phyloP scores from a whole-genome alignment of 2,888 invertebrate species.

The Vanessa cardui region DNA sequence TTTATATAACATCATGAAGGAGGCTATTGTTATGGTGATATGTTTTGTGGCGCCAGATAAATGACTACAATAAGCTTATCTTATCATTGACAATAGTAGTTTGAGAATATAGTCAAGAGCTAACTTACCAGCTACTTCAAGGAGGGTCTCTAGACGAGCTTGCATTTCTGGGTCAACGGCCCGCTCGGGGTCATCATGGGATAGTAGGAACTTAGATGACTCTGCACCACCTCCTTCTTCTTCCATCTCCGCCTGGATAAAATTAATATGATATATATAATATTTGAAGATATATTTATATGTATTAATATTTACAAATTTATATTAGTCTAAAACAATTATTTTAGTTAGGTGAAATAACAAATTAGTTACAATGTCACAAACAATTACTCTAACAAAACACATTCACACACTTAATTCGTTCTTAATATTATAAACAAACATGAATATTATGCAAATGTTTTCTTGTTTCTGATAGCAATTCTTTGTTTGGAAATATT shows the following conservation, averaged over 20 bases:
- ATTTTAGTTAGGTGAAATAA: constrained; percentile 1
- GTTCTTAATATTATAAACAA: constrained; percentile 40
- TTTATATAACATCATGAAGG: constrained; percentile 17
- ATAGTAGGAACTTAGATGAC: constrained; percentile 77
- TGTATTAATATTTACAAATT: background rate
- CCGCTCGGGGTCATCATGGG: constrained; percentile 84
- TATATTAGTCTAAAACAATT: background rate
- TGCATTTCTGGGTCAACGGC: constrained; percentile 93
- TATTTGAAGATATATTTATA: background rate
- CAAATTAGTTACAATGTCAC: constrained; percentile 23
- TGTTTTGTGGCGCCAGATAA: constrained; percentile 4
- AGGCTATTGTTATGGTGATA: constrained; percentile 11
- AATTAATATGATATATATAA: background rate
- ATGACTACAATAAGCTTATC: constrained; percentile 1
- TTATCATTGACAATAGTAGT: constrained; percentile 1
- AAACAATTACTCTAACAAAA: constrained; percentile 15
- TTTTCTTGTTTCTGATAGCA: constrained; percentile 39
- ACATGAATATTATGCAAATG: constrained; percentile 40
- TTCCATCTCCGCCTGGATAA: constrained; percentile 77
- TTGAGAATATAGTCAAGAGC: constrained; percentile 3
- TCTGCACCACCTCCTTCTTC: constrained; percentile 75
- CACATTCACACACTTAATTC: constrained; percentile 31
- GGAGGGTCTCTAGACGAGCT: constrained; percentile 94
- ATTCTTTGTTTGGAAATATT: constrained; percentile 43
- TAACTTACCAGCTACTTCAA: constrained; percentile 92